Evolutionary conservation across 37 sponge, comb jelly and placozoan genomes (phyloP).

Genomic region (Eunapius fragilis): DNA sequence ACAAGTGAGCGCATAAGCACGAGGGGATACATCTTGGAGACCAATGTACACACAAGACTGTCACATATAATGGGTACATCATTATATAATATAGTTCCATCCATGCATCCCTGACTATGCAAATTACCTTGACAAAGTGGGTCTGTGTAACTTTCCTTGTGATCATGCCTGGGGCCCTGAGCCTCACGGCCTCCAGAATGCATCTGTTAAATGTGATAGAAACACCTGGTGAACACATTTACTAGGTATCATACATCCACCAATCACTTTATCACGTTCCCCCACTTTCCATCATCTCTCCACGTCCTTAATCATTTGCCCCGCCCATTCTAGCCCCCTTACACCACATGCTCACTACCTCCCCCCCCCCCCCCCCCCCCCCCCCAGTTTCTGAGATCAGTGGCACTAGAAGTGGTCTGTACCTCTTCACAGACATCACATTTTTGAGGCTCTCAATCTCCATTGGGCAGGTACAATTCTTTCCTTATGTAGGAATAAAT

Average conservation of each 20-base stretch:
- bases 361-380: neutral
- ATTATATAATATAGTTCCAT: neutral
- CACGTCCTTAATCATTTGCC: neutral
- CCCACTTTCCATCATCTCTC: neutral
- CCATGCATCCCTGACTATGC: neutral
- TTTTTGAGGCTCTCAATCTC: neutral
- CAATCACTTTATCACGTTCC: neutral
- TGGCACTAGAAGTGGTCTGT: neutral
- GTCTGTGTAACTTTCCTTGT: conserved; percentile 59
- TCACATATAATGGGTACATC: no score
- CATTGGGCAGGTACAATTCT: neutral
- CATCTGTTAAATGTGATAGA: conserved; percentile 24
- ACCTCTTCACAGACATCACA: conserved; percentile 34
- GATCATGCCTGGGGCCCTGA: conserved; percentile 74
- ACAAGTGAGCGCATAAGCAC: no score
- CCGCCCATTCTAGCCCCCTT: neutral
- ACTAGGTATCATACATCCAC: no score
- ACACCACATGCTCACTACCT: no score
- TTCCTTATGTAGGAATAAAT: neutral
- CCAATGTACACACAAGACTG: no score
- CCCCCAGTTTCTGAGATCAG: neutral
- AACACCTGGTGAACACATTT: no score
- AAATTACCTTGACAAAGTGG: conserved; percentile 37
- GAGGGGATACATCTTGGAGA: no score
- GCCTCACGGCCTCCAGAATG: conserved; percentile 70